Percentiles rank a stretch among this genome's conserved stretches.
phyloP scores from a whole-genome alignment of 2,888 invertebrate genomes.

The Melipona bicolor region DNA sequence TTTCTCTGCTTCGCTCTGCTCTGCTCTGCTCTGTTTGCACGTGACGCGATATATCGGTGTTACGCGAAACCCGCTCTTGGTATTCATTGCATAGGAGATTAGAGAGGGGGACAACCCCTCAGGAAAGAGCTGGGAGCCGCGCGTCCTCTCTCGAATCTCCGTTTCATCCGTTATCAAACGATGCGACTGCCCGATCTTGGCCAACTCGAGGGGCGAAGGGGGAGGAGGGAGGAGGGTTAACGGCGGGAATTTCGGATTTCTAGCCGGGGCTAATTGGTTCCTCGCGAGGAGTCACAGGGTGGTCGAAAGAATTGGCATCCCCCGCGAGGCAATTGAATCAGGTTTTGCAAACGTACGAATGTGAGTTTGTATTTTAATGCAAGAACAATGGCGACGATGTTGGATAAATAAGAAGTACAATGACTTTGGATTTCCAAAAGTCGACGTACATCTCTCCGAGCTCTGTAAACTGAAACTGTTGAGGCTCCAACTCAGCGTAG shows the following conservation, averaged over 20 bases:
- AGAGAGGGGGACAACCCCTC: background rate
- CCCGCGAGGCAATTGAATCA: too few relatives aligned
- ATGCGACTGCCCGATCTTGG: background rate
- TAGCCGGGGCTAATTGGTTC: background rate
- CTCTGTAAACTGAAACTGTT: too few relatives aligned
- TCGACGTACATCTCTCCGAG: too few relatives aligned
- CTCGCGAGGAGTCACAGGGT: background rate
- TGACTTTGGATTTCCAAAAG: too few relatives aligned
- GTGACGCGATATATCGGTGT: constrained; percentile 40
- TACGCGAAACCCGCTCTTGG: constrained; percentile 11
- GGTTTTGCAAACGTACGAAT: too few relatives aligned
- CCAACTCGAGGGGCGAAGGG: background rate
- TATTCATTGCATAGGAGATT: constrained; percentile 28
- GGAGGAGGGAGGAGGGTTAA: background rate
- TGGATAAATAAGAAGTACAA: too few relatives aligned
- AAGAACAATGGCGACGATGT: too few relatives aligned
- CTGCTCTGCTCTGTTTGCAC: constrained; percentile 2
- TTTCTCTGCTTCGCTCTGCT: background rate
- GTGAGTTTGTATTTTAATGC: too few relatives aligned
- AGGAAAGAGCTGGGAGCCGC: background rate
- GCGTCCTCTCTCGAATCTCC: background rate
- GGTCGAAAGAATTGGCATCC: background rate
- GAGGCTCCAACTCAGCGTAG: too few relatives aligned
- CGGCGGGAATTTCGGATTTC: background rate
- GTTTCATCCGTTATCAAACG: constrained; percentile 1